phyloP scores from a whole-genome alignment of 2,888 invertebrate species.

The Melieria omissa region DNA sequence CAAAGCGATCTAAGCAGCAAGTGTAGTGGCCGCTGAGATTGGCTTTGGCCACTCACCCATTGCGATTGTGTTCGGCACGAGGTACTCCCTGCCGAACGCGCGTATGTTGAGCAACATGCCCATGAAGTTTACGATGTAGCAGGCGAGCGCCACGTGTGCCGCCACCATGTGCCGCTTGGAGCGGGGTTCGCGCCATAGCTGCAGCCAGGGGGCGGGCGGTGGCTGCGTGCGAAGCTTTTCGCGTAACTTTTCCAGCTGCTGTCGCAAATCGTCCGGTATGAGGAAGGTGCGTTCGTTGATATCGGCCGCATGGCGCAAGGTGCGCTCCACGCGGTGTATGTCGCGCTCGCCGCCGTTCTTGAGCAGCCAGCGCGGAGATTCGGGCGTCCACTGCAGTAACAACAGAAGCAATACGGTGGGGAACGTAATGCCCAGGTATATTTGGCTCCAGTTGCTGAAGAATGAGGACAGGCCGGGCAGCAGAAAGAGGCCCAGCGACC shows the following conservation, averaged over 20 bases:
- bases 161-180: slow-evolving; percentile 62
- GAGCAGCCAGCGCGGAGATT: slow-evolving; percentile 67
- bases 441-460: slow-evolving; percentile 64
- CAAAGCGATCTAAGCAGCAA: neutral
- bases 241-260: slow-evolving; percentile 58
- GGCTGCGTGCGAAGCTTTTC: slow-evolving; percentile 54
- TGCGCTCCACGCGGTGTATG: slow-evolving; percentile 60
- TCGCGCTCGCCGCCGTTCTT: slow-evolving; percentile 57
- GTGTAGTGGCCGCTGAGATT: neutral
- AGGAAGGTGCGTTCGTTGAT: slow-evolving; percentile 62
- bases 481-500: slow-evolving; percentile 67
- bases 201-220: slow-evolving; percentile 57
- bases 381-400: slow-evolving; percentile 66
- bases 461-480: slow-evolving; percentile 64
- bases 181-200: slow-evolving; percentile 60
- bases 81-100: slow-evolving; percentile 65
- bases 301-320: slow-evolving; percentile 60
- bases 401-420: slow-evolving; percentile 65
- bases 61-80: slow-evolving; percentile 65
- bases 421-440: slow-evolving; percentile 67
- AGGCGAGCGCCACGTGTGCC: slow-evolving; percentile 63
- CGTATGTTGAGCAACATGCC: slow-evolving; percentile 67
- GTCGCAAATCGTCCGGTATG: slow-evolving; percentile 60
- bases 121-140: slow-evolving; percentile 66
- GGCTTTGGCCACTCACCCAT: slow-evolving; percentile 58